These are phyloP conservation scores for Eumaeus atala DNA, from an alignment of 1,140 invertebrate genomes.

Conservation along the genomic window DNA sequence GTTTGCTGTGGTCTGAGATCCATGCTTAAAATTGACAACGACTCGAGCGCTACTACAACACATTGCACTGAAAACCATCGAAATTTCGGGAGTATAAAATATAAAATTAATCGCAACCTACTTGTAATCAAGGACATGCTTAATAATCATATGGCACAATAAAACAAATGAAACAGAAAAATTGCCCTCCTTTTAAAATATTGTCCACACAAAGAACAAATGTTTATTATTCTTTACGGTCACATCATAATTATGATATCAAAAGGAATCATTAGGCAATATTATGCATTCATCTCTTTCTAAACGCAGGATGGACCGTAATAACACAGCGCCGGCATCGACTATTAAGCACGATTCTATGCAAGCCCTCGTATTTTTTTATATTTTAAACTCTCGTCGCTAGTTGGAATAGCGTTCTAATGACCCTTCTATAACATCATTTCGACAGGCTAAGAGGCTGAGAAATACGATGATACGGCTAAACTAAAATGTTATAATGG, in stretches of 20 bases:
- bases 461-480: constrained; percentile 41
- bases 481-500: constrained; percentile 22
- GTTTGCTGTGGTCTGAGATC: too few species aligned
- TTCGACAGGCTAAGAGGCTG: constrained; percentile 27
- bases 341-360: constrained; percentile 71
- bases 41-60: too few species aligned
- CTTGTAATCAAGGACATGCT: too few species aligned
- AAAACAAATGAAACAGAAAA: too few species aligned
- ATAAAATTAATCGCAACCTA: too few species aligned
- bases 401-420: constrained; percentile 36
- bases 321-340: constrained; percentile 45
- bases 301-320: constrained; percentile 36
- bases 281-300: constrained; percentile 43
- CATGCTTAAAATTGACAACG: too few species aligned
- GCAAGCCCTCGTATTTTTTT: constrained; percentile 65
- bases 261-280: constrained; percentile 49
- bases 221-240: not conserved
- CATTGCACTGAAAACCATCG: too few species aligned
- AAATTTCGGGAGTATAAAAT: too few species aligned
- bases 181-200: too few species aligned
- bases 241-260: constrained; percentile 62
- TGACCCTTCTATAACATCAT: constrained; percentile 37
- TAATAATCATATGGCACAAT: too few species aligned
- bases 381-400: constrained; percentile 35
- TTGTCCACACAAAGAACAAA: not conserved